Base-by-base conservation (phyloP, 2,113 vertebrate genomes). In the Bufo gargarizans region DNA sequence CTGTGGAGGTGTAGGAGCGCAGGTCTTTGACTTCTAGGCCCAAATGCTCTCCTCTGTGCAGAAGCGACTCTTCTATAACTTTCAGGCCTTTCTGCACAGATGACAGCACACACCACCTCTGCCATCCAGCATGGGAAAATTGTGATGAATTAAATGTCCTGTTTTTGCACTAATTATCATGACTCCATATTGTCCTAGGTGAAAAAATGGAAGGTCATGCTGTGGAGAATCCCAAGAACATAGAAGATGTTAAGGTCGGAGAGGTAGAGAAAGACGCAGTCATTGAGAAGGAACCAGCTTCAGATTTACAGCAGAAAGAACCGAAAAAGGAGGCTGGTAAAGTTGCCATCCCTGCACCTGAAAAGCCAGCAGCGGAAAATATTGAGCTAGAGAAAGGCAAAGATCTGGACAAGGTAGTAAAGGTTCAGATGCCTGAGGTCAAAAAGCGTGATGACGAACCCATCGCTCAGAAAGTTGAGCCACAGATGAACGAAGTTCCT, bases 151-250 rank as follows among this genome's bases (percentile, higher is more conserved):
- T 20, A 19, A 19, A 20, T 76, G 72, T 76, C n/a, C 17, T 0
- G 4, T 19, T 74, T 74, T 47, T 49, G 14, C 3, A 49, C 14
- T 76, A 76, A 50, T 47, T 3, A 55, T 4, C 4, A 17, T n/a
- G 5, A 16, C 11, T 71, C 7, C 4, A n/a, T 61, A 19, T 84
- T 71, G 6, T 84, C n/a, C 6, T 81, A 84, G 82, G 82, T 84
- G 95, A 94, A 0, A 0, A 0, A 0, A 92, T 90, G 77, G 90
- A 67, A 0, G 95, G 93, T 56, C 90, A 88, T 0, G 92, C 58
- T 0, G 14, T 4, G 11, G 83, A 82, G 0, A 69, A 53, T 0
- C 6, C 90, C 78, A 69, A 33, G 90, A 91, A 89, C 45, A 93
- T 90, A 63, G 94, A 94, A 72, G 91, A 91, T 0, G 85, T 43